phyloP scores from a whole-genome alignment of 2,113 vertebrate species.

The Neodontobutis hainanensis region DNA sequence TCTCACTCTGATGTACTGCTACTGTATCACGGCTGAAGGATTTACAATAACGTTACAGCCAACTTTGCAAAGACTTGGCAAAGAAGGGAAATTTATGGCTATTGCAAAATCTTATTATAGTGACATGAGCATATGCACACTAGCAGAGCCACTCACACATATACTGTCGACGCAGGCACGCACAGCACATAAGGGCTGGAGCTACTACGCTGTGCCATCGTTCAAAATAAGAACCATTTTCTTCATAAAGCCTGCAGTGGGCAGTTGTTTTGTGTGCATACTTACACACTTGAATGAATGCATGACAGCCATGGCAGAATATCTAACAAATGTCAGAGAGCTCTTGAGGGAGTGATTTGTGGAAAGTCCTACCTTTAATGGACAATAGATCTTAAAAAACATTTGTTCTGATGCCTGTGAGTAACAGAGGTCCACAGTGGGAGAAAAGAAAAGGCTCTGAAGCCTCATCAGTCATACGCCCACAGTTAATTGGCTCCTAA shows the following conservation, averaged over 20 bases:
- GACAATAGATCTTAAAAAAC: slow-evolving; percentile 43
- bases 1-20: slow-evolving; percentile 37
- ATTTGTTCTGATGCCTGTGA: slow-evolving; percentile 18
- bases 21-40: slow-evolving; percentile 27
- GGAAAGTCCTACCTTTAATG: slow-evolving; percentile 38
- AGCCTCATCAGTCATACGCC: slow-evolving; percentile 45
- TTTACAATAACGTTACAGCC: slow-evolving; percentile 56
- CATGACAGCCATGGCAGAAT: neutral
- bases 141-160: neutral
- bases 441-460: slow-evolving; percentile 39
- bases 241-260: slow-evolving; percentile 17
- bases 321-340: slow-evolving; percentile 34
- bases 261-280: slow-evolving; percentile 25
- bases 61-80: slow-evolving; percentile 16
- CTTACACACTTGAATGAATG: neutral
- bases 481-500: slow-evolving; percentile 61
- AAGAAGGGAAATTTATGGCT: slow-evolving; percentile 31
- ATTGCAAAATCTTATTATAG: slow-evolving; percentile 33
- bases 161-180: neutral
- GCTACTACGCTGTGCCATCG: slow-evolving; percentile 43
- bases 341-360: slow-evolving; percentile 37
- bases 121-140: slow-evolving; percentile 31
- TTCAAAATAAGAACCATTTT: slow-evolving; percentile 35
- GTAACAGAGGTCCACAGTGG: slow-evolving; percentile 7
- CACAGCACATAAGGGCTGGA: slow-evolving; percentile 5